Percentiles rank a stretch among this genome's conserved stretches.
Evolutionary conservation across 2,888 invertebrate genomes (phyloP).

Genomic region (Cataglyphis cursor): DNA sequence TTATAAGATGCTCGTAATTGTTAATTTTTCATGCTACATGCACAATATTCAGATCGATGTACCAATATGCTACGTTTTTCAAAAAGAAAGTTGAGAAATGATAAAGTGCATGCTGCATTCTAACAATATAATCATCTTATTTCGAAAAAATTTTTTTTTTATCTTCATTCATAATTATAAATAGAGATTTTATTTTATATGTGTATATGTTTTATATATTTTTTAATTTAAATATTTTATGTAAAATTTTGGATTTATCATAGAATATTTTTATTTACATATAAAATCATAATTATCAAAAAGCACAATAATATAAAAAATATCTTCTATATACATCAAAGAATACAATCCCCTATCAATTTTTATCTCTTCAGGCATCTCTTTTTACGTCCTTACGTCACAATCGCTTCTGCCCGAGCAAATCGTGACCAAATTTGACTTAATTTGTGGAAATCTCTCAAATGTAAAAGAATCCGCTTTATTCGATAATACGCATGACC

Average conservation of each 20-base stretch:
- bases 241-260: too few relatives aligned
- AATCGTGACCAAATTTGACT: constrained; percentile 41
- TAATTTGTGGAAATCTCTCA: constrained; percentile 63
- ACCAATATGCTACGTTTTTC: neutral
- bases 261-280: neutral
- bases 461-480: constrained; percentile 73
- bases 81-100: neutral
- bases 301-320: neutral
- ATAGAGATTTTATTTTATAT: neutral
- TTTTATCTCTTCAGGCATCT: neutral
- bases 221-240: constrained; percentile 25
- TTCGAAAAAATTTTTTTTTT: neutral
- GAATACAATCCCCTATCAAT: neutral
- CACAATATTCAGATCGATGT: neutral
- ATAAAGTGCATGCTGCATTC: neutral
- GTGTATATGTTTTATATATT: neutral
- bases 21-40: neutral
- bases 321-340: constrained; percentile 3
- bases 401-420: constrained; percentile 18
- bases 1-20: constrained; percentile 1
- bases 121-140: neutral
- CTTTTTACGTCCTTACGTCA: constrained; percentile 2
- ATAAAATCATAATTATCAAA: neutral
- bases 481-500: constrained; percentile 73
- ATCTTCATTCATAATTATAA: neutral